A percentile compares a stretch with the other conserved stretches of the same genome.
Conservation (phyloP, 2,888 invertebrate genomes). For the Cactoblastis cactorum region DNA sequence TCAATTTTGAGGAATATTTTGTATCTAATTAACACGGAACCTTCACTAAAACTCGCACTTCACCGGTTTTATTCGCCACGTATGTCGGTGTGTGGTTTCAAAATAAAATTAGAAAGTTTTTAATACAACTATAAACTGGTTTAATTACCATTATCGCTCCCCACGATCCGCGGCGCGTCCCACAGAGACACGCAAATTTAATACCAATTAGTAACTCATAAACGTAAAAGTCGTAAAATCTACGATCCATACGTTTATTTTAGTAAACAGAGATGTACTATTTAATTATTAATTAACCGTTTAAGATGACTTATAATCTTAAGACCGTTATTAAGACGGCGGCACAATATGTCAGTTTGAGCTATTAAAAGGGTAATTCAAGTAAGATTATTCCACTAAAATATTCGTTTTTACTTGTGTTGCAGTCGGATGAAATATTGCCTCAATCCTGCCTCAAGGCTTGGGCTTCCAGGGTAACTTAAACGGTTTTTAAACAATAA, state of each 20-base stretch:
- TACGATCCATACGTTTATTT: conserved; percentile 24
- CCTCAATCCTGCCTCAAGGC: conserved; percentile 21
- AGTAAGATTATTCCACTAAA: conserved; percentile 37
- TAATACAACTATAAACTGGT: conserved; percentile 32
- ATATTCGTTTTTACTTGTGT: conserved; percentile 25
- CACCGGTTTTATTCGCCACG: conserved; percentile 20
- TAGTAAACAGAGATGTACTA: conserved; percentile 29
- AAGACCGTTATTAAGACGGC: conserved; percentile 38
- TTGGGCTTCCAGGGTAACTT: neutral
- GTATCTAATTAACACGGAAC: too few species aligned
- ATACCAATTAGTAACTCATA: conserved; percentile 52
- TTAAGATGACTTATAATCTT: conserved; percentile 44
- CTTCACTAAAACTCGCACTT: too few species aligned
- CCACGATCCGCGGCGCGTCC: conserved; percentile 55
- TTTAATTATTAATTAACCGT: conserved; percentile 50
- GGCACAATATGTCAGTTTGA: conserved; percentile 32
- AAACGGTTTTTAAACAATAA: neutral
- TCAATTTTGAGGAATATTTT: too few species aligned
- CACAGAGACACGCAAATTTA: conserved; percentile 58
- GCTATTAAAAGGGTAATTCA: conserved; percentile 38
- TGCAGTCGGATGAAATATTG: conserved; percentile 31
- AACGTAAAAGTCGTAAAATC: conserved; percentile 34
- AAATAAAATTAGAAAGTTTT: conserved; percentile 48
- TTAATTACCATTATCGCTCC: conserved; percentile 41
- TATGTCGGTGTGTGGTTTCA: conserved; percentile 27